These are phyloP conservation scores for Isichthys henryi DNA, from an alignment of 2,113 vertebrate genomes.

Conservation along the genomic window DNA sequence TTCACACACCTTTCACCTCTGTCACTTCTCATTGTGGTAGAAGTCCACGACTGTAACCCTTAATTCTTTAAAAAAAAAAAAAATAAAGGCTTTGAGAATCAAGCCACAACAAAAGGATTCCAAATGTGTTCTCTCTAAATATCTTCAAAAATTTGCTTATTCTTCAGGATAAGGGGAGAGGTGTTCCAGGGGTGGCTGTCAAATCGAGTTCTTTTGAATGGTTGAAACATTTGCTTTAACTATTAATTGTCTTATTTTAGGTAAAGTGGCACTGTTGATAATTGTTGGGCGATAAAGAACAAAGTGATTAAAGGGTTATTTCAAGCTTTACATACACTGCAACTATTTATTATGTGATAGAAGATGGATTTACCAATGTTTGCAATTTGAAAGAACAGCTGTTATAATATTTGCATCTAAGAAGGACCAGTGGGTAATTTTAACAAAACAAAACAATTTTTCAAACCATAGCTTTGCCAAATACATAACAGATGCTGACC, in stretches of 20 bases:
- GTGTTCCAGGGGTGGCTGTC: neutral
- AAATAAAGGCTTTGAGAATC: neutral
- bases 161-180: neutral
- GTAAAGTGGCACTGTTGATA: neutral
- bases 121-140: neutral
- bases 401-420: constrained; percentile 23
- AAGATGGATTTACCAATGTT: constrained; percentile 12
- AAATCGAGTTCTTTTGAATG: neutral
- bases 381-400: constrained; percentile 16
- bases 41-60: neutral
- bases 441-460: constrained; percentile 24
- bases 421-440: constrained; percentile 22
- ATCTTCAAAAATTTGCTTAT: neutral
- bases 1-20: neutral
- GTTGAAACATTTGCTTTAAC: neutral
- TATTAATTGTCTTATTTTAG: neutral
- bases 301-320: neutral
- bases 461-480: neutral
- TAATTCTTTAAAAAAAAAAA: neutral
- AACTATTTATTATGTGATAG: constrained; percentile 1
- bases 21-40: no score
- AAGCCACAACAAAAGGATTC: neutral
- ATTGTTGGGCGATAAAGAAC: neutral
- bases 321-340: neutral
- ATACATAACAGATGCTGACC: constrained; percentile 23